These are phyloP conservation scores for Bedellia somnulentella DNA, from an alignment of 2,888 invertebrate species.

Conservation along the genomic window DNA sequence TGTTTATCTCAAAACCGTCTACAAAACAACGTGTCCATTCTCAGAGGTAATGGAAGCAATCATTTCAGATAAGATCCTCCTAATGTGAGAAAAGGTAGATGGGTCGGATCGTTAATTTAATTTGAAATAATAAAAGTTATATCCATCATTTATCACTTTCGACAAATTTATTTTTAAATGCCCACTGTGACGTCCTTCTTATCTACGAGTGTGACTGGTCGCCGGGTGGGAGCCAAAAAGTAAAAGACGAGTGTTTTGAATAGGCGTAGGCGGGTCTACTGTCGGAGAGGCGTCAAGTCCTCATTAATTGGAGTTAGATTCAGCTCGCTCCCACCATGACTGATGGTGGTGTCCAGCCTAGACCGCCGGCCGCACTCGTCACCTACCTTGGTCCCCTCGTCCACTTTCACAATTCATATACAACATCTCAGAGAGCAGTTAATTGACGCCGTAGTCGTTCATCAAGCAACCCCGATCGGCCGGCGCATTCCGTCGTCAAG, in stretches of 20 bases:
- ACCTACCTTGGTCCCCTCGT: slow-evolving; percentile 8
- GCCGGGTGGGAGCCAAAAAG: slow-evolving; percentile 26
- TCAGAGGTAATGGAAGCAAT: slow-evolving; percentile 57
- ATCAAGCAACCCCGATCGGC: slow-evolving; percentile 21
- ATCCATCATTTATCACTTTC: slow-evolving; percentile 59
- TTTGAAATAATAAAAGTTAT: slow-evolving; percentile 60
- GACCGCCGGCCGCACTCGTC: too few relatives aligned
- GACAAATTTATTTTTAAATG: slow-evolving; percentile 62
- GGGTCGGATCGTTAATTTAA: slow-evolving; percentile 55
- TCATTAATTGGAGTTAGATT: slow-evolving; percentile 24
- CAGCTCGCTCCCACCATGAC: too few relatives aligned
- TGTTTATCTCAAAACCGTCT: slow-evolving; percentile 49
- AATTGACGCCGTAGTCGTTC: slow-evolving; percentile 9
- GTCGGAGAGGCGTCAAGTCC: slow-evolving; percentile 31
- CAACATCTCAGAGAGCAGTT: too few relatives aligned
- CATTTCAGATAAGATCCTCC: slow-evolving; percentile 57
- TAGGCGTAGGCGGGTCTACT: slow-evolving; percentile 37
- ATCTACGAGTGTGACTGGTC: slow-evolving; percentile 45
- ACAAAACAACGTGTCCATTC: slow-evolving; percentile 52
- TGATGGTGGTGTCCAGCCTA: too few relatives aligned
- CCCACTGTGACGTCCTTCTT: slow-evolving; percentile 44
- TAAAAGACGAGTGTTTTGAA: slow-evolving; percentile 30
- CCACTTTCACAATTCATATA: background rate
- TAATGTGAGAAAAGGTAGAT: slow-evolving; percentile 60
- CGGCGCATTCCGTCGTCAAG: slow-evolving; percentile 52